Percentiles rank a stretch among this genome's conserved stretches.
These are phyloP conservation scores for Drosophila maculinotata DNA, from an alignment of 2,888 invertebrate genomes.

Conservation along the genomic window DNA sequence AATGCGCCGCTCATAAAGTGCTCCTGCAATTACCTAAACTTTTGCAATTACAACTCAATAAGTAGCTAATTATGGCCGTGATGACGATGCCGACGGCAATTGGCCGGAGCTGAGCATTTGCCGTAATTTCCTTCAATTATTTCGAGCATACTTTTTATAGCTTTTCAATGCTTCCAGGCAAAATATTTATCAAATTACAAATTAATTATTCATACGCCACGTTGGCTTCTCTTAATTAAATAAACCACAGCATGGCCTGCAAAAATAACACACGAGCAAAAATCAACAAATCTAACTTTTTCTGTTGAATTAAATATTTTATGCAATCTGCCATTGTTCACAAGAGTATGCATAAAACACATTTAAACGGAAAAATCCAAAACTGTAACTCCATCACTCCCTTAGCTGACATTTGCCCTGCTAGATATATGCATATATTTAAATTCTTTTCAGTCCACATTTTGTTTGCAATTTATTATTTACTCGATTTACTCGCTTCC, in stretches of 20 bases:
- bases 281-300: neutral
- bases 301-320: neutral
- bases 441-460: slow-evolving; percentile 24
- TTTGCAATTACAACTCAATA: slow-evolving; percentile 77
- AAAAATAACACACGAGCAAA: neutral
- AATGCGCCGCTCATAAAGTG: slow-evolving; percentile 31
- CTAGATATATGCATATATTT: neutral
- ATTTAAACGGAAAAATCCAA: neutral
- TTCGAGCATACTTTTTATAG: slow-evolving; percentile 35
- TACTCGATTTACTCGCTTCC: slow-evolving; percentile 17
- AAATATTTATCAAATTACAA: slow-evolving; percentile 12
- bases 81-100: slow-evolving; percentile 30
- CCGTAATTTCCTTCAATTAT: slow-evolving; percentile 37
- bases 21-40: slow-evolving; percentile 62
- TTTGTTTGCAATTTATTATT: slow-evolving; percentile 25
- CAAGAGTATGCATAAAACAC: neutral
- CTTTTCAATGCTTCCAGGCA: slow-evolving; percentile 39
- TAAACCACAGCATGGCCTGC: neutral
- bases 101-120: slow-evolving; percentile 21
- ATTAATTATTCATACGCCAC: slow-evolving; percentile 47
- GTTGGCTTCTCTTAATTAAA: neutral
- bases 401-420: neutral
- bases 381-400: neutral
- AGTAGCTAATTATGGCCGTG: slow-evolving; percentile 62
- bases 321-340: neutral